Evolutionary conservation across 2,888 invertebrate genomes (phyloP).

Genomic region (Ernsta delagoae): DNA sequence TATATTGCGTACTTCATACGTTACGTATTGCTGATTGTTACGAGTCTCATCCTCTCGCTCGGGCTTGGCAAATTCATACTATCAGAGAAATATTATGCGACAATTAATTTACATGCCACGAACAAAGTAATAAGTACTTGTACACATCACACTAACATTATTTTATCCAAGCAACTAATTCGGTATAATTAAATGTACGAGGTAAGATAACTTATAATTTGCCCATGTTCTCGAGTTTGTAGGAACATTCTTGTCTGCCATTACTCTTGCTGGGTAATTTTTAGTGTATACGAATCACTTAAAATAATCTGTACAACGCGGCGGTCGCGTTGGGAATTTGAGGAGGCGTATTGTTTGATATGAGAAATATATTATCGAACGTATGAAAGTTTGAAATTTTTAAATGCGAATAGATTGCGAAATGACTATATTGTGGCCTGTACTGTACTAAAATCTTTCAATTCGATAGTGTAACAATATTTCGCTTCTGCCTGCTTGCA

Average conservation of each 20-base stretch:
- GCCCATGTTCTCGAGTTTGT: conserved; percentile 12
- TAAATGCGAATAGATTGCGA: neutral
- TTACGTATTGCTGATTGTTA: neutral
- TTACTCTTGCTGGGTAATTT: conserved; percentile 31
- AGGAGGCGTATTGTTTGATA: conserved; percentile 37
- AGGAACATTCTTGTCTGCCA: conserved; percentile 23
- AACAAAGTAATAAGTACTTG: too few species aligned
- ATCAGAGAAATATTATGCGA: too few species aligned
- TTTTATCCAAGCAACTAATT: neutral
- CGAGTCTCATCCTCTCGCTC: neutral
- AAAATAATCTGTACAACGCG: conserved; percentile 22
- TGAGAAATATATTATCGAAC: conserved; percentile 27
- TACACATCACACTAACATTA: neutral
- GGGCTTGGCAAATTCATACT: neutral
- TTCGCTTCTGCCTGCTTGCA: neutral
- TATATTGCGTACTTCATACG: neutral
- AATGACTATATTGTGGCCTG: neutral
- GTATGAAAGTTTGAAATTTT: neutral
- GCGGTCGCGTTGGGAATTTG: conserved; percentile 29
- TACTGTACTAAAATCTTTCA: neutral
- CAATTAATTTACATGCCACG: too few species aligned
- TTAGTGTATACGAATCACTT: conserved; percentile 36
- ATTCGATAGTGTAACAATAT: neutral
- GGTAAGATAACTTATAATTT: conserved; percentile 1
- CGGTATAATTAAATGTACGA: neutral